Evolutionary conservation across 1,140 invertebrate genomes (phyloP), one percentile per base, ranked within the genome.

Genomic region (Drepana arcuata): DNA sequence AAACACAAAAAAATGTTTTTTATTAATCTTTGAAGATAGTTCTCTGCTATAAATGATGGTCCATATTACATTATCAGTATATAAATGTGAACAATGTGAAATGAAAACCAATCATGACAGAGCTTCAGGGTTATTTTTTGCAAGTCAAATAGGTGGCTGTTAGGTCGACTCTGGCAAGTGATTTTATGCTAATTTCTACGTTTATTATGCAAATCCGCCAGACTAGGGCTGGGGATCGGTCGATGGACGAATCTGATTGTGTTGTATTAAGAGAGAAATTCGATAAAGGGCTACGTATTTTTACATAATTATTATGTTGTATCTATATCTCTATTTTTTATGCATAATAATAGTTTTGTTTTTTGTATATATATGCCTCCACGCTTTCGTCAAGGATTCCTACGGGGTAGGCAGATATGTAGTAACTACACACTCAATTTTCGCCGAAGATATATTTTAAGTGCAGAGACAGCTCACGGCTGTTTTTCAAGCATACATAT

Each of bases 101-200:
- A 47, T 47, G 23, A 47, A 47, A 47, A 41, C 38, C 44, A 41
- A 62, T 59, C 32, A 41, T 41, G 39, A 35, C 29, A 11, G 24
- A 32, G 41, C 16, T 33, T 27, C 15, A 32, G 42, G 44, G 47
- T 14, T 26, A 48, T 53, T 75, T 67, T 75, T 72, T 72, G 71
- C 71, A 75, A 75, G 58, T 75, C 71, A 75, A 75, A 73, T 73
- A 61, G 60, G 58, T 60, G 49, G 56, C 59, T 52, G 49, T 59
- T 53, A 50, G 49, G 42, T 41, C 41, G 39, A 40, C 31, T 30
- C 25, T 34, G 41, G 30, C 49, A 43, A 64, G 46, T 61, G 62
- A 74, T 65, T 74, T 72, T 70, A 75, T 75, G 71, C 47, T 66
- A 72, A 75, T 70, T 41, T 49, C 29, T 31, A 34, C 50, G 54